Evolutionary conservation across 2,797 vertebrate species (phyloP).

Genomic region (Choloepus didactylus): DNA sequence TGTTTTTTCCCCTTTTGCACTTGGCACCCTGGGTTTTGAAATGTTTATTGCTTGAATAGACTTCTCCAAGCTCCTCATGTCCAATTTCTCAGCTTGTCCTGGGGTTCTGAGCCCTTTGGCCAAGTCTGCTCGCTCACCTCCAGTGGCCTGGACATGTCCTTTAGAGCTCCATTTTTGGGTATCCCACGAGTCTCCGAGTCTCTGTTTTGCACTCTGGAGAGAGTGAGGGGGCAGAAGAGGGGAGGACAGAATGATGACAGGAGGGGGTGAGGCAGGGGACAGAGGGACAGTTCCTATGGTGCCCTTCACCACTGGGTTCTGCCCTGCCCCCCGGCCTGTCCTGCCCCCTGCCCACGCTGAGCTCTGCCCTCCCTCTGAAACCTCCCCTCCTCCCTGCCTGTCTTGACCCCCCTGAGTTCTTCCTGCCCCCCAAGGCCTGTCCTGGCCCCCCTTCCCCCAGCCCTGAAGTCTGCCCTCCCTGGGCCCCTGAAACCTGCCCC

Average conservation of each 20-base stretch:
- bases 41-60: too few species aligned
- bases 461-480: too few species aligned
- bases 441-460: too few species aligned
- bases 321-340: too few species aligned
- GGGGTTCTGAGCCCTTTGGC: background rate
- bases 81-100: background rate
- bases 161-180: fast-evolving
- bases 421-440: too few species aligned
- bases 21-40: background rate
- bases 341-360: too few species aligned
- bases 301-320: background rate
- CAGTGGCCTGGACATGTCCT: fast-evolving
- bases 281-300: fast-evolving
- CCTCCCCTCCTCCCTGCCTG: too few species aligned
- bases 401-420: too few species aligned
- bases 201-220: background rate
- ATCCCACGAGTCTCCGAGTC: fast-evolving
- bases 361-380: too few species aligned
- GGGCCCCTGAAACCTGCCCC: too few species aligned
- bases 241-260: too few species aligned
- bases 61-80: fast-evolving
- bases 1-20: fast-evolving
- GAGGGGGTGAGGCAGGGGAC: too few species aligned
- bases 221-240: background rate
- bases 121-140: fast-evolving